Conservation (phyloP, 2,113 vertebrate genomes). For the Oncorhynchus gorbuscha region DNA sequence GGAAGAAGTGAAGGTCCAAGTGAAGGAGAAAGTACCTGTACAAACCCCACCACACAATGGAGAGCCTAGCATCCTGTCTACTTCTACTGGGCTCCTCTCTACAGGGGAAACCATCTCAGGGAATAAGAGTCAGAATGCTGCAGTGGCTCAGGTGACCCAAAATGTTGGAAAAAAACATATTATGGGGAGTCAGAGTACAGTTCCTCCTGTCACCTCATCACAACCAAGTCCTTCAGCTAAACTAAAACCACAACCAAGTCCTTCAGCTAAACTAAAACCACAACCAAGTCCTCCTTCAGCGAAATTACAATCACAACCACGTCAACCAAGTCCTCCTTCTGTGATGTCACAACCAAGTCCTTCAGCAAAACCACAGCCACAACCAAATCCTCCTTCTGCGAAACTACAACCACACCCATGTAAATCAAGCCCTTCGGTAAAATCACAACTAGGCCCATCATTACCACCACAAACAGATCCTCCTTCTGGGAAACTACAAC, state of each 20-base stretch:
- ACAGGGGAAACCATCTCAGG: neutral
- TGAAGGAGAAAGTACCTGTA: neutral
- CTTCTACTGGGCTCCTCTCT: neutral
- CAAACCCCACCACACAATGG: slow-evolving; percentile 23
- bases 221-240: neutral
- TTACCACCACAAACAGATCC: neutral
- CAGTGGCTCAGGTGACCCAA: slow-evolving; percentile 11
- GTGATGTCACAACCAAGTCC: neutral
- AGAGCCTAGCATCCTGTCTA: neutral
- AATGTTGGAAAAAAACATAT: neutral
- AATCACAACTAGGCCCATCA: neutral
- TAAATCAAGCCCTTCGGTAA: neutral
- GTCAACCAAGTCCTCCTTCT: neutral
- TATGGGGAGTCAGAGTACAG: slow-evolving; percentile 14
- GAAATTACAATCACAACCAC: neutral
- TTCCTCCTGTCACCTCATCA: neutral
- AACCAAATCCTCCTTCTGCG: neutral
- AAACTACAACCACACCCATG: slow-evolving; percentile 1
- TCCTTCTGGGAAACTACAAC: neutral
- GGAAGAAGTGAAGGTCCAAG: neutral
- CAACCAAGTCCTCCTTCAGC: neutral
- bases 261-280: neutral
- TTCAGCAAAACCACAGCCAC: neutral
- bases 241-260: neutral
- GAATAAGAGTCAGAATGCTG: slow-evolving; percentile 13